These are phyloP conservation scores for Lasioglossum calceatum DNA, from an alignment of 2,888 invertebrate genomes.

Conservation along the genomic window DNA sequence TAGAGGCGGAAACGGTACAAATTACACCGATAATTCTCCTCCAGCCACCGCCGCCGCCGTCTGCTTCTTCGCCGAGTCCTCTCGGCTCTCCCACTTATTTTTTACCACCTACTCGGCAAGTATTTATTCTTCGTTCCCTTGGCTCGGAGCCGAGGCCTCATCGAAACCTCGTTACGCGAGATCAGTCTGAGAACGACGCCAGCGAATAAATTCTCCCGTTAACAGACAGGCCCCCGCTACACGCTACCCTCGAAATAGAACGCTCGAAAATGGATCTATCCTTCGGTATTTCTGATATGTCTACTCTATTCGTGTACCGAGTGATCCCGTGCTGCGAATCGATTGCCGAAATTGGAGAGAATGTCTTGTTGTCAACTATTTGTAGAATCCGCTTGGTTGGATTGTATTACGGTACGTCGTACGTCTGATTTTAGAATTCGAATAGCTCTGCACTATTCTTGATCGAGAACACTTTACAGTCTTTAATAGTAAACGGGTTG, in stretches of 20 bases:
- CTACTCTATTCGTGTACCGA: background rate
- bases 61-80: background rate
- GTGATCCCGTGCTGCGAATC: background rate
- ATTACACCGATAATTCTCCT: conserved; percentile 61
- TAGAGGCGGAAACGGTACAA: conserved; percentile 32
- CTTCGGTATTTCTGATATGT: background rate
- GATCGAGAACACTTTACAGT: too few species aligned
- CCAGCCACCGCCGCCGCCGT: background rate
- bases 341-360: background rate
- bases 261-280: background rate
- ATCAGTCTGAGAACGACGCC: background rate
- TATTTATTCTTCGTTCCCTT: background rate
- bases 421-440: too few species aligned
- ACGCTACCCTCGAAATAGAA: background rate
- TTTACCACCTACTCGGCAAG: conserved; percentile 21
- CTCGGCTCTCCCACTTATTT: conserved; percentile 4
- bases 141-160: background rate
- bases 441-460: too few species aligned
- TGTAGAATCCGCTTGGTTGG: background rate
- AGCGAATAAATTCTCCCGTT: background rate
- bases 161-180: conserved; percentile 2
- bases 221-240: background rate
- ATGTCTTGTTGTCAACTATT: background rate
- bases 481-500: too few species aligned
- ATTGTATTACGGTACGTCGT: too few species aligned